Conservation (phyloP, 1,140 invertebrate genomes). For the Conus betulinus region DNA sequence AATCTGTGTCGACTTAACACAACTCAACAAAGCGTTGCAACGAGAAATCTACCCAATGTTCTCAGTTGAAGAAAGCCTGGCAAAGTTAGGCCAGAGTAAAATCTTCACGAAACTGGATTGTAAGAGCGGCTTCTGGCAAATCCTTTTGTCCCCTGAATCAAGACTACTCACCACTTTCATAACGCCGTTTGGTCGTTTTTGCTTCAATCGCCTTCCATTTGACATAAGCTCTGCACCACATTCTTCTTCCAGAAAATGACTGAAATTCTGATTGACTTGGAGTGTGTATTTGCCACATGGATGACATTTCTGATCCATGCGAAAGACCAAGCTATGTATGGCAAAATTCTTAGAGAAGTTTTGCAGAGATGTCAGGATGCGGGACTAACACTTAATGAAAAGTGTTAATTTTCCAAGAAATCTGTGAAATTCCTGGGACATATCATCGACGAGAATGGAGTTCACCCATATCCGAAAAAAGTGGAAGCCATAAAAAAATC, state of each 20-base stretch:
- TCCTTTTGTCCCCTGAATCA: constrained; percentile 32
- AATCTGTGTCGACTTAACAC: no score
- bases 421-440: constrained; percentile 43
- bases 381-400: constrained; percentile 63
- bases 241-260: constrained; percentile 45
- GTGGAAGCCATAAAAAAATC: constrained; percentile 39
- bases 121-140: constrained; percentile 44
- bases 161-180: constrained; percentile 52
- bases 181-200: constrained; percentile 71
- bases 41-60: no score
- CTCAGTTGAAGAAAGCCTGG: no score
- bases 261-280: constrained; percentile 38
- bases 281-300: constrained; percentile 43
- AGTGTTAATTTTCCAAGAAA: background rate
- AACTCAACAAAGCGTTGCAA: no score
- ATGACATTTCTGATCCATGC: constrained; percentile 63
- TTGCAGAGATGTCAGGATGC: constrained; percentile 51
- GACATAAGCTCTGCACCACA: constrained; percentile 62
- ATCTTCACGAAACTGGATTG: no score
- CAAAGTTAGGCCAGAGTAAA: no score
- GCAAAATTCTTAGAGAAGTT: constrained; percentile 45
- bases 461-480: constrained; percentile 62
- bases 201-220: constrained; percentile 73
- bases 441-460: constrained; percentile 13
- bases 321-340: constrained; percentile 50